These are phyloP conservation scores for Synergus japonicus DNA, from an alignment of 2,888 invertebrate species.

Conservation along the genomic window DNA sequence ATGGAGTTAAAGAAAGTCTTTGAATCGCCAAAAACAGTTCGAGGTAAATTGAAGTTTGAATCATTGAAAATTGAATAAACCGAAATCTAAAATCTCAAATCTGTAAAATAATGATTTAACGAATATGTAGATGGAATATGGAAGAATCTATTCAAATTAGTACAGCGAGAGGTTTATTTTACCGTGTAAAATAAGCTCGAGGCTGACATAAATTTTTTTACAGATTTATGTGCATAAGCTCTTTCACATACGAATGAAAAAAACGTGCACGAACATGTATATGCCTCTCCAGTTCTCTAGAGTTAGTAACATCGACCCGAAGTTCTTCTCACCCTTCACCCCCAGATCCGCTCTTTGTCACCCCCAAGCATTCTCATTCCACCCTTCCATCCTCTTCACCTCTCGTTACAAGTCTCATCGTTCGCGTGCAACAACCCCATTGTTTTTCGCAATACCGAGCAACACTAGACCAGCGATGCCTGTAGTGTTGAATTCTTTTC, in stretches of 20 bases:
- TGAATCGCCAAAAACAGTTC: too few species aligned
- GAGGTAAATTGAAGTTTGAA: too few species aligned
- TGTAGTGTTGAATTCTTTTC: conserved; percentile 13
- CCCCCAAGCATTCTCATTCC: conserved; percentile 38
- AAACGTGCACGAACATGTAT: background rate
- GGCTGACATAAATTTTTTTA: background rate
- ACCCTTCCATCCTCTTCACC: conserved; percentile 35
- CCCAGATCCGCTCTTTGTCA: conserved; percentile 27
- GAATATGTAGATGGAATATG: background rate
- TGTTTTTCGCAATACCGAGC: conserved; percentile 48
- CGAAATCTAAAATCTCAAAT: background rate
- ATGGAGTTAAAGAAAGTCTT: background rate
- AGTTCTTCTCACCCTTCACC: conserved; percentile 30
- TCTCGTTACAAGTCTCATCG: conserved; percentile 40
- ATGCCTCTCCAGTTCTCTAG: background rate
- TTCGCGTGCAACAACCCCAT: conserved; percentile 55
- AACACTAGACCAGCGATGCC: conserved; percentile 31
- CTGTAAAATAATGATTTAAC: too few species aligned
- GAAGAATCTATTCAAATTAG: background rate
- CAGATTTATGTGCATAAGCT: background rate
- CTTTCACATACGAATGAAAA: background rate
- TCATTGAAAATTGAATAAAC: background rate
- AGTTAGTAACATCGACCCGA: conserved; percentile 34
- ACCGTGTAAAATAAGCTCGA: background rate
- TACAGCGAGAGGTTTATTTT: background rate